Evolutionary conservation across 2,113 vertebrate genomes (phyloP), one percentile per base, ranked within the genome.

Genomic region (Zingel zingel): DNA sequence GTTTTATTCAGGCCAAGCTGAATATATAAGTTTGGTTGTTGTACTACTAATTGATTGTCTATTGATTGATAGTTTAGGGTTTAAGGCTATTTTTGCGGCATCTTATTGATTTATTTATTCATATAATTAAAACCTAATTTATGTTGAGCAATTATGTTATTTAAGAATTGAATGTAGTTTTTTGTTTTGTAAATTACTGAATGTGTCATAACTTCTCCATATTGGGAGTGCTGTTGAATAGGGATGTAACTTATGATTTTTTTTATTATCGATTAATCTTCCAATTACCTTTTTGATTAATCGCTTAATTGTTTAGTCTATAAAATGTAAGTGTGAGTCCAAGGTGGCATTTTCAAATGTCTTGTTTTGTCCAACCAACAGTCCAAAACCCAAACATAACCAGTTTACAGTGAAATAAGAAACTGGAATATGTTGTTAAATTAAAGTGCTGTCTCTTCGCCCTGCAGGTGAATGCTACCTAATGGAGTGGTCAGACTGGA

Each of bases 401-500:
- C 39, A 43, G 39, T 11, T 43, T 43, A 43, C 9, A 43, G 39
- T 43, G 39, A 43, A 43, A 43, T 11, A 43, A 11, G 39, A 43
- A 43, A 11, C 10, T 43, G 39, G 39, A 43, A 43, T 43, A 43
- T 43, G 39, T 43, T 43, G 10, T 43, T 43, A 11, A 43, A 11
- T 43, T 43, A 43, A 43, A 43, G 39, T 43, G 39, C 39, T 43
- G 23, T 69, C 43, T 56, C 65, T 56, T 50, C 39, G 21, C 2
- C 15, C 58, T 67, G 16, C 94, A 99, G 98, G 98, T 33, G 98
- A 99, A 79, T 99, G 98, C 89, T 99, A 99, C 83, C 94, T 99
- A 91, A 97, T 96, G 91, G 97, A 98, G 81, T 99, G 98, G 98
- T 97, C 98, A 1, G 95, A 97, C 19, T 99, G 98, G 98, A 98